phyloP scores from a whole-genome alignment of 2,113 vertebrate genomes.

The Cinclus mexicanus region DNA sequence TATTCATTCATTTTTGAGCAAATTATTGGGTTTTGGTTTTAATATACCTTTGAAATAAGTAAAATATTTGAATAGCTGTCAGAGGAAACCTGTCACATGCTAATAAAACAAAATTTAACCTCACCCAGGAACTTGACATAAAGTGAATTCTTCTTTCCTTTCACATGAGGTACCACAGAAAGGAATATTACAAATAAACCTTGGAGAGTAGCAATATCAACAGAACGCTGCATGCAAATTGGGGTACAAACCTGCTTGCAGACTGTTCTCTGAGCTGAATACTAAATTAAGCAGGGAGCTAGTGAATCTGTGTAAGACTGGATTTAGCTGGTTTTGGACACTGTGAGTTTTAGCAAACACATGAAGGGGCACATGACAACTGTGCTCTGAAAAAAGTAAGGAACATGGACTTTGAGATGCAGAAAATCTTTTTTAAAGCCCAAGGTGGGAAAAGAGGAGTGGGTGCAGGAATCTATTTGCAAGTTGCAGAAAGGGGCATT shows the following conservation, averaged over 20 bases:
- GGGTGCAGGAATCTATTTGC: background rate
- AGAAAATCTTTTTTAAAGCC: background rate
- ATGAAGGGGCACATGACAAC: background rate
- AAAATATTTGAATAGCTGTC: background rate
- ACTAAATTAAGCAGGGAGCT: background rate
- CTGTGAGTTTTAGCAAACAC: background rate
- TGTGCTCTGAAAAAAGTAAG: background rate
- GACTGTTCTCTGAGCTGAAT: background rate
- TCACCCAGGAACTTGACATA: background rate
- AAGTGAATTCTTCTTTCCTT: background rate
- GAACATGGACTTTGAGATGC: background rate
- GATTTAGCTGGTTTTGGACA: background rate
- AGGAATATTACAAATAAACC: background rate
- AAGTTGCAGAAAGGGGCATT: background rate
- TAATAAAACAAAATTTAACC: background rate
- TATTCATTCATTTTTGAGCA: background rate
- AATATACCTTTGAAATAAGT: background rate
- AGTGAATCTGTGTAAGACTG: background rate
- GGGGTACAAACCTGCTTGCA: background rate
- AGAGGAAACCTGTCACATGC: background rate
- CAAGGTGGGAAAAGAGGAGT: background rate
- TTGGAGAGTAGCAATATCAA: background rate
- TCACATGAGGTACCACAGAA: background rate
- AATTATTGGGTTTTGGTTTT: background rate
- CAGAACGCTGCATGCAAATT: background rate